Percentiles rank a stretch among this genome's conserved stretches.
phyloP scores from a whole-genome alignment of 1,140 invertebrate genomes.

The Drosophila murphyi region DNA sequence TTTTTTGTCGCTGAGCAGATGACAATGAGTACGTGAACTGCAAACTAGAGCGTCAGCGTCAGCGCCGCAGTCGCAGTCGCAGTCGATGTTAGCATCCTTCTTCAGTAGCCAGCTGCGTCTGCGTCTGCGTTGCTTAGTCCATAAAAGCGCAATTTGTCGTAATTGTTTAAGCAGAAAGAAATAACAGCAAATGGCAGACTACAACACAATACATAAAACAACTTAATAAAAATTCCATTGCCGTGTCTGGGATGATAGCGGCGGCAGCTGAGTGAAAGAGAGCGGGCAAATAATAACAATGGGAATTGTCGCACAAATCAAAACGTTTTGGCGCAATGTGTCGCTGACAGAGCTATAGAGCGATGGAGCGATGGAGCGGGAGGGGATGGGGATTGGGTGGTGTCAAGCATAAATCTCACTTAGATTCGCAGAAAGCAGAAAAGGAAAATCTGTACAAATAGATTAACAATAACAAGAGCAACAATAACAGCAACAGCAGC shows the following conservation, averaged over 20 bases:
- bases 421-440: constrained; percentile 32
- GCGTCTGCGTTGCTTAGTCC: constrained; percentile 46
- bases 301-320: constrained; percentile 45
- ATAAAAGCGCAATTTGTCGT: constrained; percentile 84
- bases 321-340: constrained; percentile 62
- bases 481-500: constrained; percentile 34
- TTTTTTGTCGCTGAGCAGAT: constrained; percentile 48
- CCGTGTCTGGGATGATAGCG: constrained; percentile 29
- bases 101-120: neutral
- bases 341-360: constrained; percentile 42
- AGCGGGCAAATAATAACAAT: neutral
- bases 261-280: neutral
- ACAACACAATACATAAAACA: constrained; percentile 75
- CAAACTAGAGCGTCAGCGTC: neutral
- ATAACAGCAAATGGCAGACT: constrained; percentile 64
- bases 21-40: constrained; percentile 26
- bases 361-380: neutral
- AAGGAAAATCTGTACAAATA: constrained; percentile 72
- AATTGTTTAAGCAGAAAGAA: constrained; percentile 84
- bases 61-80: neutral
- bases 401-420: constrained; percentile 70
- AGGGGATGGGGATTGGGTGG: neutral
- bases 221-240: constrained; percentile 83
- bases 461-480: constrained; percentile 75
- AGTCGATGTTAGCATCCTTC: constrained; percentile 2